These are phyloP conservation scores for Globicephala melas DNA, from an alignment of 2,113 vertebrate genomes.

Conservation along the genomic window DNA sequence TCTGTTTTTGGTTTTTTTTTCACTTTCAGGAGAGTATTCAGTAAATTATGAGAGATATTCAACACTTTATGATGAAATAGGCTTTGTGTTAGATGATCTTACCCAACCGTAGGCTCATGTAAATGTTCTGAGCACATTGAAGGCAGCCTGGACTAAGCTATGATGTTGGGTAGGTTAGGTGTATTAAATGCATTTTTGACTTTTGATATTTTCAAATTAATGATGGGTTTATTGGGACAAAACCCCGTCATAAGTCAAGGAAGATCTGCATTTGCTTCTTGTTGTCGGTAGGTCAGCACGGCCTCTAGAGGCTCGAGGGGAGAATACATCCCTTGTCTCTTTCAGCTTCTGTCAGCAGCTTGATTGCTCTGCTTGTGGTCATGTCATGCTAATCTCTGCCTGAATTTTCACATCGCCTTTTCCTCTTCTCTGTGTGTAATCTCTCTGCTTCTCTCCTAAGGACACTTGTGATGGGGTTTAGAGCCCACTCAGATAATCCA, in stretches of 20 bases:
- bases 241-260: not conserved
- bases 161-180: not conserved
- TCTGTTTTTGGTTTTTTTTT: not conserved
- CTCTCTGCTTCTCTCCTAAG: not conserved
- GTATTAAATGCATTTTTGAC: not conserved
- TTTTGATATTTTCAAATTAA: not conserved
- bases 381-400: not conserved
- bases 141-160: not conserved
- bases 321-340: not conserved
- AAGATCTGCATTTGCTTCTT: not conserved
- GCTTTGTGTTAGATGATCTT: not conserved
- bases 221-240: not conserved
- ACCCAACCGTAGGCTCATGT: not conserved
- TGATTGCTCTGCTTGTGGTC: not conserved
- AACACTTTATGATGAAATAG: not conserved
- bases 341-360: not conserved
- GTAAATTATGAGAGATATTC: not conserved
- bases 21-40: not conserved
- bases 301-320: not conserved
- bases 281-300: not conserved
- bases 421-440: not conserved
- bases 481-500: not conserved
- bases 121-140: not conserved
- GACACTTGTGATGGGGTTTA: not conserved
- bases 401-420: not conserved